Base-by-base conservation (phyloP, 2,113 vertebrate species). In the Cichladusa arquata region DNA sequence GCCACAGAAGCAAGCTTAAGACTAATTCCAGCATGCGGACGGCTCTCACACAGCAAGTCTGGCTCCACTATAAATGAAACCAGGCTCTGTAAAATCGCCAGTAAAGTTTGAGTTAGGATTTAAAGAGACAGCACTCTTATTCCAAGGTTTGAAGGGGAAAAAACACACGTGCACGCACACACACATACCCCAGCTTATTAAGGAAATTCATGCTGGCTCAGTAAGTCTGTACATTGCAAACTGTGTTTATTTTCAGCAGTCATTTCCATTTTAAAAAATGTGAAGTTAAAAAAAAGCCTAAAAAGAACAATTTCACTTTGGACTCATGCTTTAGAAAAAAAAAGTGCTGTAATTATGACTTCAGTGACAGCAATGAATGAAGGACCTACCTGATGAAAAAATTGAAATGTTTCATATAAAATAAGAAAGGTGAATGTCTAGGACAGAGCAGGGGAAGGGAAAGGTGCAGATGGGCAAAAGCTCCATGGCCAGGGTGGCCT, bases 41-140 rank as follows among this genome's bases (percentile, higher is more conserved):
- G 98, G 97, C 98, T 98, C 98, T 98, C 98, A 98, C 98, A 98
- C 97, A 97, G 98, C 98, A 97, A 98, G 98, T 97, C 98, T 99
- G 98, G 98, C 98, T 99, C 98, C 98, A 98, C 97, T 97, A 97
- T 99, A 99, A 99, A 98, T 98, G 97, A 98, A 99, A 99, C 98
- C 99, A 99, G 98, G 98, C 98, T 95, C 98, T 98, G 98, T 98
- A 98, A 98, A 98, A 98, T 98, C 98, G 98, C 98, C 98, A 98
- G 97, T 98, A 97, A 97, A 98, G 98, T 97, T 97, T 98, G 98
- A 98, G 98, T 97, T 97, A 88, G 90, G 91, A 98, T 98, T 99
- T 98, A 98, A 98, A 98, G 98, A 94, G 98, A 96, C 98, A 98
- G 98, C 84, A 87, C 88, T 48, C 96, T 60, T 97, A 95, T 94